phyloP scores from a whole-genome alignment of 2,797 vertebrate genomes.

The Hydrophis major region DNA sequence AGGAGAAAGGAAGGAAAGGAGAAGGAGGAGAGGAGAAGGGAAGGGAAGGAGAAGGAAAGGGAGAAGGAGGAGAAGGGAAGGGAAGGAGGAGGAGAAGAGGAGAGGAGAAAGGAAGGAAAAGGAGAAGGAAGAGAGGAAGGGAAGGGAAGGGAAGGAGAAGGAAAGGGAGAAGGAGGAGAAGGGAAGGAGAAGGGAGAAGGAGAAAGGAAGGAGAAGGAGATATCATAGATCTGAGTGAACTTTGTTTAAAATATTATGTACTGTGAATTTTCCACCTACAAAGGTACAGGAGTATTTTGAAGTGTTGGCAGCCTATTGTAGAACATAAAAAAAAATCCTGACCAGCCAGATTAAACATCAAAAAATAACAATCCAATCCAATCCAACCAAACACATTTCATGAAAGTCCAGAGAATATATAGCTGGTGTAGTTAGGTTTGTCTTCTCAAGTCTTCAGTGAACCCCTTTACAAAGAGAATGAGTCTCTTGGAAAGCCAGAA shows the following conservation, averaged over 20 bases:
- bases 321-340: background rate
- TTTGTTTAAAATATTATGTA: background rate
- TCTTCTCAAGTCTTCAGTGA: background rate
- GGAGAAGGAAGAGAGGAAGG: too few species aligned
- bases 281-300: background rate
- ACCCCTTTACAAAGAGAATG: background rate
- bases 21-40: too few species aligned
- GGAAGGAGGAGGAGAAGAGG: too few species aligned
- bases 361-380: background rate
- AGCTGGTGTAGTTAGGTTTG: background rate
- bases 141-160: too few species aligned
- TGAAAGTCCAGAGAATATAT: background rate
- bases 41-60: too few species aligned
- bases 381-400: background rate
- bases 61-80: too few species aligned
- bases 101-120: too few species aligned
- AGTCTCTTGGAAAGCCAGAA: background rate
- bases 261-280: background rate
- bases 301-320: background rate
- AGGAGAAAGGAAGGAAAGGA: too few species aligned
- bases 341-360: background rate
- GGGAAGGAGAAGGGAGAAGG: too few species aligned
- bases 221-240: background rate
- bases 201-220: too few species aligned
- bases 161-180: fast-evolving